phyloP scores from a whole-genome alignment of 2,797 vertebrate species.

The Hydrocynus forskahlii region DNA sequence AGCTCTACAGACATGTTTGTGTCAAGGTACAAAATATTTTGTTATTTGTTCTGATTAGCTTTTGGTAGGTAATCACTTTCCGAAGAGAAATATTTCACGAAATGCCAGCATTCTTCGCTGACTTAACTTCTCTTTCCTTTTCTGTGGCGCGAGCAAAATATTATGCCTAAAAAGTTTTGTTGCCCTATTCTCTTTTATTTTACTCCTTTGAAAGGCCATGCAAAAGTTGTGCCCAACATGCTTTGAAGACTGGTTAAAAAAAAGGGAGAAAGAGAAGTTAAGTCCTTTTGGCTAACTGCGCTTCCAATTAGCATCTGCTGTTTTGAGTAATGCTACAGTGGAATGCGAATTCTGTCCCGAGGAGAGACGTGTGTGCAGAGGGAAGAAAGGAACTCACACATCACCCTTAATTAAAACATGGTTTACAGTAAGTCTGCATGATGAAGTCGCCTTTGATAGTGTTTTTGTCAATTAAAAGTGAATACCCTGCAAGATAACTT shows the following conservation, averaged over 20 bases:
- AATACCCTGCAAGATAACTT: constrained; percentile 69
- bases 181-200: constrained; percentile 42
- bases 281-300: constrained; percentile 67
- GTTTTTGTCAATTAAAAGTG: constrained; percentile 77
- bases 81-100: no score
- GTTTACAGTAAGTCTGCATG: constrained; percentile 74
- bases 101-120: constrained; percentile 62
- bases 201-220: constrained; percentile 53
- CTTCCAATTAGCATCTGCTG: constrained; percentile 77
- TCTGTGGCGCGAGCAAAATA: constrained; percentile 68
- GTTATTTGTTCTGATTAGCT: no score
- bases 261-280: constrained; percentile 40
- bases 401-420: constrained; percentile 80
- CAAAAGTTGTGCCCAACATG: constrained; percentile 49
- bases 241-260: constrained; percentile 70
- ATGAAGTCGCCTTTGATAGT: constrained; percentile 77
- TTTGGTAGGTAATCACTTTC: no score
- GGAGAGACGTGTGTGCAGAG: constrained; percentile 67
- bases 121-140: constrained; percentile 55
- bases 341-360: constrained; percentile 72
- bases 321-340: constrained; percentile 69
- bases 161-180: constrained; percentile 50
- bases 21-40: no score
- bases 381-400: constrained; percentile 75
- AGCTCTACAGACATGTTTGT: no score